These are phyloP conservation scores for Chymomyza procnemis DNA, from an alignment of 2,888 invertebrate genomes.

Conservation along the genomic window DNA sequence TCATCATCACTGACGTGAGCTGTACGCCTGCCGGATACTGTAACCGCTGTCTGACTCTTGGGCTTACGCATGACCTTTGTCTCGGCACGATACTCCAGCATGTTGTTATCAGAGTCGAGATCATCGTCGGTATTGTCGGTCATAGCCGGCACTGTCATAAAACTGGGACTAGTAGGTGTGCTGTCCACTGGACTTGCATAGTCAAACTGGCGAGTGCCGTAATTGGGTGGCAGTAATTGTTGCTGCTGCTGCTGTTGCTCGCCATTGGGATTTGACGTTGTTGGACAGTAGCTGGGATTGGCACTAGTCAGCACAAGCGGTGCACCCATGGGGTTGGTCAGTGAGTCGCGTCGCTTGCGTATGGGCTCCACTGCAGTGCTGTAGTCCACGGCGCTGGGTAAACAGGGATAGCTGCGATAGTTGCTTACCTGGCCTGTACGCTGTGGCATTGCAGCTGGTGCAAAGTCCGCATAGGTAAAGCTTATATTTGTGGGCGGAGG, in stretches of 20 bases:
- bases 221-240: slow-evolving; percentile 34
- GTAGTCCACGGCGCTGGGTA: slow-evolving; percentile 79
- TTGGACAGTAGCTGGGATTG: slow-evolving; percentile 58
- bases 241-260: slow-evolving; percentile 17
- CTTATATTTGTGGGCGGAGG: slow-evolving; percentile 73
- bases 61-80: slow-evolving; percentile 88
- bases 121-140: slow-evolving; percentile 73
- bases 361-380: slow-evolving; percentile 73
- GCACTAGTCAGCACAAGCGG: slow-evolving; percentile 74
- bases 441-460: slow-evolving; percentile 30
- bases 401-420: slow-evolving; percentile 77
- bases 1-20: slow-evolving; percentile 78
- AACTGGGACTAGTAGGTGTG: slow-evolving; percentile 63
- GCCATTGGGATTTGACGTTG: not conserved
- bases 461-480: slow-evolving; percentile 68
- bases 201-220: slow-evolving; percentile 49
- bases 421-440: slow-evolving; percentile 35
- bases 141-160: slow-evolving; percentile 51
- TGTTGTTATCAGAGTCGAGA: slow-evolving; percentile 77
- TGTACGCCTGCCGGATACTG: slow-evolving; percentile 76
- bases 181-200: slow-evolving; percentile 63
- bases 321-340: slow-evolving; percentile 76
- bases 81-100: slow-evolving; percentile 83
- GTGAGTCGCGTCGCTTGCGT: slow-evolving; percentile 52
- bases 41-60: slow-evolving; percentile 85